Conservation (phyloP, 1,140 invertebrate species). For the Psilanteris sp. region DNA sequence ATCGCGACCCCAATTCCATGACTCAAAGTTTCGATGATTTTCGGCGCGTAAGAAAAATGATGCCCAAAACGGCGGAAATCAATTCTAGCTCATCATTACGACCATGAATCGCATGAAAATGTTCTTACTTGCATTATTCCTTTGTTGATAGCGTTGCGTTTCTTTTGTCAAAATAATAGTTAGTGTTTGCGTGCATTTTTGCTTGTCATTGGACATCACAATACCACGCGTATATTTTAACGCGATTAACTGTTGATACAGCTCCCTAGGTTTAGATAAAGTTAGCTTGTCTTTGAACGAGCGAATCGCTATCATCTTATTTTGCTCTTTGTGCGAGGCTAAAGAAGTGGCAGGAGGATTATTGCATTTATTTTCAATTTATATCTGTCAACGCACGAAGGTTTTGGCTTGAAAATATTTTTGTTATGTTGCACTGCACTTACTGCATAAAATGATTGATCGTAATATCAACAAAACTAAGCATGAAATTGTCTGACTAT, state of each 20-base stretch:
- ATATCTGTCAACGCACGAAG: slow-evolving; percentile 18
- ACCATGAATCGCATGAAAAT: slow-evolving; percentile 47
- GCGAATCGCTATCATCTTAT: slow-evolving; percentile 18
- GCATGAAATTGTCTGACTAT: too few relatives aligned
- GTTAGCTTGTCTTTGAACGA: slow-evolving; percentile 18
- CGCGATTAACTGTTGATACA: slow-evolving; percentile 47
- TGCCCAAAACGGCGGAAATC: slow-evolving; percentile 9
- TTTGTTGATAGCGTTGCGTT: slow-evolving; percentile 11
- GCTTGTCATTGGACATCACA: slow-evolving; percentile 26
- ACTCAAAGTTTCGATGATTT: slow-evolving; percentile 31
- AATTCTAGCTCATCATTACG: slow-evolving; percentile 32
- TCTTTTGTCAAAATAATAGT: slow-evolving; percentile 54
- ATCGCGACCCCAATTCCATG: slow-evolving; percentile 14
- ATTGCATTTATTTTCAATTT: slow-evolving; percentile 49
- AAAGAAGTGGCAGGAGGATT: not conserved
- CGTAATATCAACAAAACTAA: too few relatives aligned
- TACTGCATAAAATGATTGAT: too few relatives aligned
- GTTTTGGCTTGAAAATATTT: not conserved
- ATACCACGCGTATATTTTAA: slow-evolving; percentile 8
- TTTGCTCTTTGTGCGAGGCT: slow-evolving; percentile 1
- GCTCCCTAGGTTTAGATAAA: slow-evolving; percentile 28
- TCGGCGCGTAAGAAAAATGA: slow-evolving; percentile 30
- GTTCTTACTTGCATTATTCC: slow-evolving; percentile 46
- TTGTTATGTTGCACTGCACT: not conserved
- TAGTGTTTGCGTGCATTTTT: slow-evolving; percentile 36